A percentile compares a stretch with the other conserved stretches of the same genome.
Conservation (phyloP, 2,113 vertebrate genomes). For the Mellivora capensis region DNA sequence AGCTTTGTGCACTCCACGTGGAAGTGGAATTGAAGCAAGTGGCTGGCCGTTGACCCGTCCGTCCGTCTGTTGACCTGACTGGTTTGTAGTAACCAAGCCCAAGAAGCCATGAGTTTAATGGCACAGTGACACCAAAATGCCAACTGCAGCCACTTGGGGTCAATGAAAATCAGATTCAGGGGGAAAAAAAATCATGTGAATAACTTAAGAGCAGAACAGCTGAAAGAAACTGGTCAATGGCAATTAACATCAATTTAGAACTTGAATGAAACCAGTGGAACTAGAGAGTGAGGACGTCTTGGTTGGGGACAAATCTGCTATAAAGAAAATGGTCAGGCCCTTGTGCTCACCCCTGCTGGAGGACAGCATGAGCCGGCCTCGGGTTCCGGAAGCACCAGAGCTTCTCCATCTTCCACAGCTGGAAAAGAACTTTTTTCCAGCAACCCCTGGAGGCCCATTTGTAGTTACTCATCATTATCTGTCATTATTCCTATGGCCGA, state of each 20-base stretch:
- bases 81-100: neutral
- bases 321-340: neutral
- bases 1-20: neutral
- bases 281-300: neutral
- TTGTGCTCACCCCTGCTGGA: neutral
- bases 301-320: neutral
- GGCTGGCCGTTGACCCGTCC: too few relatives aligned
- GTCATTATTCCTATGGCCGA: neutral
- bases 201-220: neutral
- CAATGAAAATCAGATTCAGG: neutral
- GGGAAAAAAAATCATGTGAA: neutral
- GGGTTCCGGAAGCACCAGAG: neutral
- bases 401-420: neutral
- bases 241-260: neutral
- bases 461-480: neutral
- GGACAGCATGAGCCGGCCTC: too few relatives aligned
- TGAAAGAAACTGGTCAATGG: neutral
- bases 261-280: neutral
- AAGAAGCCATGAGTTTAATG: neutral
- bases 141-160: neutral
- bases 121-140: neutral
- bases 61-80: neutral
- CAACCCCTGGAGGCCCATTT: neutral
- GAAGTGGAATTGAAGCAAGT: neutral
- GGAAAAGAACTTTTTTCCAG: neutral